Base-by-base conservation (phyloP, 2,797 vertebrate species). In the Cirrhinus mrigala region DNA sequence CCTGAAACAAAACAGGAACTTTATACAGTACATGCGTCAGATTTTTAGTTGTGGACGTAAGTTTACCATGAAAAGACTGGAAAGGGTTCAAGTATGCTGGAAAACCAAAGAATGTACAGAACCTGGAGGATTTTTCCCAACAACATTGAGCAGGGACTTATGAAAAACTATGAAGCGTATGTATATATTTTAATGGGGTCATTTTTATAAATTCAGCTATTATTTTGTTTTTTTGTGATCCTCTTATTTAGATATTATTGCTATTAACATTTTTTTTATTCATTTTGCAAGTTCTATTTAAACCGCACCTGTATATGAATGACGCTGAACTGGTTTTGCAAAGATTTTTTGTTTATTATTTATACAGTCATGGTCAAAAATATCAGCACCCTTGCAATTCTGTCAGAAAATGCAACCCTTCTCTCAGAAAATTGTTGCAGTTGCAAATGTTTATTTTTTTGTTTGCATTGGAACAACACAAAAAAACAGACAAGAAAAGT, bases 1-100 rank as follows among this genome's bases (percentile, higher is more conserved):
- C 94, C 98, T 99, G 94, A 86, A 77, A 82, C 85, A 85, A 91
- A 75, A 85, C 64, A 81, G 9, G 10, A 11, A 75, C 15, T 46
- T 56, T 56, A 62, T 64, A 11, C 62, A 52, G 48, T n/a, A 15
- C 8, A 11, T 27, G n/a, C 18, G 0, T 4, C 22, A 70, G 15
- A 74, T 52, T 9, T 40, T 9, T 14, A 77, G 12, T 6, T 29
- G 12, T 27, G 60, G 12, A 14, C 27, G 24, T 27, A 27, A 15
- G 14, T 15, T 62, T 27, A 62, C 24, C 2, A 1, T 27, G 10
- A 58, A 58, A 58, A 56, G 54, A 24, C 58, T 60, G n/a, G n/a
- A 62, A 60, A 60, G 56, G 50, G 56, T 24, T 62, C 58, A 62
- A 62, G 27, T 64, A 64, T 29, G 5, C 56, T 24, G 58, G 22